Conservation (phyloP, 2,797 vertebrate genomes). For the Phalloptychus januarius region DNA sequence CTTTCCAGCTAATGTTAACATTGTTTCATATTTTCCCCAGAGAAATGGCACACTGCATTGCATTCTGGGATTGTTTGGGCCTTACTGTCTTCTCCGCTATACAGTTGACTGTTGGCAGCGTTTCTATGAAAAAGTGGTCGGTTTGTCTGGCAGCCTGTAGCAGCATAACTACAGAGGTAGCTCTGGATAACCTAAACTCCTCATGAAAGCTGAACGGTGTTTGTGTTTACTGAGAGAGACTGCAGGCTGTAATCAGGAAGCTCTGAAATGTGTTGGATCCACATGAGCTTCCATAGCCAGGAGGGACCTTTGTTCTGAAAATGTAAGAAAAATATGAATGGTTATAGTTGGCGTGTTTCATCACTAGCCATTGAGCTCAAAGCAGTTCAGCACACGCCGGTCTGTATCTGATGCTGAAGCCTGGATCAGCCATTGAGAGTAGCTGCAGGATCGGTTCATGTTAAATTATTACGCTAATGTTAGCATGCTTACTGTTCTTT, state of each 20-base stretch:
- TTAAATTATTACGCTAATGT: background rate
- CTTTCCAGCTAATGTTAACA: background rate
- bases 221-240: background rate
- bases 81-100: background rate
- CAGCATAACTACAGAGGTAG: too few species aligned
- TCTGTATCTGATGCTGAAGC: background rate
- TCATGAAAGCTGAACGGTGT: background rate
- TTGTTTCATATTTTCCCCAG: background rate
- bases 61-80: background rate
- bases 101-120: background rate
- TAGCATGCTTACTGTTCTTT: background rate
- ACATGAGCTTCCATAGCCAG: background rate
- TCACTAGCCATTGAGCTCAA: background rate
- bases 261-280: background rate
- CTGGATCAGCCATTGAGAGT: background rate
- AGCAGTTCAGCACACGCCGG: background rate
- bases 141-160: too few species aligned
- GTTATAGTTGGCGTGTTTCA: background rate
- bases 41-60: background rate
- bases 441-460: background rate
- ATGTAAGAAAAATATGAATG: background rate
- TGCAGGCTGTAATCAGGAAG: background rate
- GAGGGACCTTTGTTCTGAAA: background rate
- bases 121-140: background rate
- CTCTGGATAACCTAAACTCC: too few species aligned